Base-by-base conservation (phyloP, 1,140 invertebrate genomes). In the Sminthurinus signatus region DNA sequence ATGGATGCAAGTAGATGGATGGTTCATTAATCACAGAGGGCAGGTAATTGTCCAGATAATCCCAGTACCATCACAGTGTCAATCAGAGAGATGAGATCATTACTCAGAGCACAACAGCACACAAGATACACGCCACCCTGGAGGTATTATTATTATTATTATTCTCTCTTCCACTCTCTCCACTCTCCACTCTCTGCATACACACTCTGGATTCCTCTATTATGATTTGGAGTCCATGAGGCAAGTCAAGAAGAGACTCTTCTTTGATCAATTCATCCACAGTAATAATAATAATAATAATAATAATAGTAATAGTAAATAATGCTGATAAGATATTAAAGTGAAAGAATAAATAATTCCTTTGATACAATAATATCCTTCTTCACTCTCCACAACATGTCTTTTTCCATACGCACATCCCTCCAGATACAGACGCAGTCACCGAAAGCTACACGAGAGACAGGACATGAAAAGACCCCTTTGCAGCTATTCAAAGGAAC, bases 61-160 rank as follows among this genome's bases (percentile, higher is more conserved):
- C 44, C 60, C 46, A 65, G n/a, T 52, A 48, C 60, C 67, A 54
- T 69, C 67, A 65, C 51, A 64, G 64, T 70, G 68, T 70, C 68
- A 70, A 70, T 70, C 68, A 70, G 56, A 52, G 68, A 66, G 68
- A 70, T 70, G 64, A 70, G 68, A 70, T 70, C 68, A 70, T 70
- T 66, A 70, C 64, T 70, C 68, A 70, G 17, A 39, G n/a, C 54
- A 56, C 61, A 46, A 55, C 29, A 42, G 54, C 29, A 56, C n/a
- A n/a, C n/a, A n/a, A n/a, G n/a, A n/a, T n/a, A n/a, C n/a, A 56
- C 36, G 36, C 54, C 54, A 56, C 54, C 54, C 54, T 56, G 54
- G 54, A 56, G 54, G 54, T n/a, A n/a, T n/a, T n/a, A n/a, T n/a
- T n/a, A n/a, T n/a, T n/a, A n/a, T n/a, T n/a, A n/a, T n/a, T n/a